Percentiles rank a stretch among this genome's conserved stretches.
These are phyloP conservation scores for Drosophila robusta DNA, from an alignment of 2,888 invertebrate genomes.

Conservation along the genomic window DNA sequence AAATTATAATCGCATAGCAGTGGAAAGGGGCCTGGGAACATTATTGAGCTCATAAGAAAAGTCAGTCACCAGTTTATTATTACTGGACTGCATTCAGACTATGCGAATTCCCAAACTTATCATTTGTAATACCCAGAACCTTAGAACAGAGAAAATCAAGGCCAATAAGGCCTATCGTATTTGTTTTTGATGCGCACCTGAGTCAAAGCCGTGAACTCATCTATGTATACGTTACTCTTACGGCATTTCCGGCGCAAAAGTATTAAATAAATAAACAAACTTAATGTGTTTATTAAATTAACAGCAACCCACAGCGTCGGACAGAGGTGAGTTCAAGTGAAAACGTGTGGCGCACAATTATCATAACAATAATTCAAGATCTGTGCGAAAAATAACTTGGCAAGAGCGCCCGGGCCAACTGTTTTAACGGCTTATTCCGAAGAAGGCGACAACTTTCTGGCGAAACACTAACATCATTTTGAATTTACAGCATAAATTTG, in stretches of 20 bases:
- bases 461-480: slow-evolving; percentile 82
- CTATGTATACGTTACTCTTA: slow-evolving; percentile 15
- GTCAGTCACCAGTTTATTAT: too few species aligned
- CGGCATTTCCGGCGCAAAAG: slow-evolving; percentile 65
- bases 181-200: slow-evolving; percentile 19
- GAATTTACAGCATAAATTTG: slow-evolving; percentile 81
- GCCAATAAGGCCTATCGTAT: too few species aligned
- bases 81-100: too few species aligned
- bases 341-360: slow-evolving; percentile 57
- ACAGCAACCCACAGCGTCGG: slow-evolving; percentile 50
- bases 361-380: slow-evolving; percentile 78
- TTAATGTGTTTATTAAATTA: slow-evolving; percentile 78
- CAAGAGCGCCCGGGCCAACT: slow-evolving; percentile 13
- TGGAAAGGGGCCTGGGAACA: too few species aligned
- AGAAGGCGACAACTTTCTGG: slow-evolving; percentile 61
- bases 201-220: slow-evolving; percentile 41
- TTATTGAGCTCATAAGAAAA: too few species aligned
- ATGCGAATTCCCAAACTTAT: too few species aligned
- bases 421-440: slow-evolving; percentile 41
- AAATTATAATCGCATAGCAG: too few species aligned
- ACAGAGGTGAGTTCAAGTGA: slow-evolving; percentile 8
- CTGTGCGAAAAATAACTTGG: slow-evolving; percentile 49
- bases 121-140: too few species aligned
- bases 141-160: too few species aligned
- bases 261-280: slow-evolving; percentile 65